Base-by-base conservation (phyloP, 2,113 vertebrate species). In the Sakesphorus luctuosus region DNA sequence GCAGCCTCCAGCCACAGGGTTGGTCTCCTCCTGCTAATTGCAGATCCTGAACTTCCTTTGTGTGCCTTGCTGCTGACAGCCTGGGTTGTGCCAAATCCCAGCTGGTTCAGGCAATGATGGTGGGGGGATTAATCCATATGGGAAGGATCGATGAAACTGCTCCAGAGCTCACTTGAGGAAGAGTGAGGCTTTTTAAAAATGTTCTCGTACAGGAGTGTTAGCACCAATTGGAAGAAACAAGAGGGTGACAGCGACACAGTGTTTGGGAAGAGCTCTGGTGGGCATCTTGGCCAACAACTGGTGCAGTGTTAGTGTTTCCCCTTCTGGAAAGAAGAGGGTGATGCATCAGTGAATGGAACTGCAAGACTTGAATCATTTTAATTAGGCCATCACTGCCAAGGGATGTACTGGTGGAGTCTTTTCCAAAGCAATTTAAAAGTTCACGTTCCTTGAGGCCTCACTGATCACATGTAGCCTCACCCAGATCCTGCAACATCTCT, bases 401-500 rank as follows among this genome's bases (percentile, higher is more conserved):
- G 63, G 33, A 59, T 3, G 2, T 8, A 20, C 28, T 5, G 10
- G 25, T 24, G 20, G 38, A 55, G 10, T 29, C 43, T 61, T 84
- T 66, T 63, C 43, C 53, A 62, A 71, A 89, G n/a, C 23, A 62
- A 11, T 61, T 17, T 44, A 16, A 8, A 86, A 65, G 38, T 55
- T 75, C 31, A 9, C 0, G 0, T 31, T 65, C 29, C 11, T 10
- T 26, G 33, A 53, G 21, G 71, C 36, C 73, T 83, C 33, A 7
- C 33, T 40, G 47, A 43, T 56, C 28, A 50, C n/a, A 44, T 9
- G 19, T 31, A 63, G 44, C 29, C 53, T 82, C 0, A 0, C 24
- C 15, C 0, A 0, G 16, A 24, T 29, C 21, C 62, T 50, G 56
- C 43, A 36, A 26, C 0, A 0, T 8, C 10, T 52, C 14, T 52